phyloP scores from a whole-genome alignment of 2,888 invertebrate species.

The Tuberolachnus salignus region DNA sequence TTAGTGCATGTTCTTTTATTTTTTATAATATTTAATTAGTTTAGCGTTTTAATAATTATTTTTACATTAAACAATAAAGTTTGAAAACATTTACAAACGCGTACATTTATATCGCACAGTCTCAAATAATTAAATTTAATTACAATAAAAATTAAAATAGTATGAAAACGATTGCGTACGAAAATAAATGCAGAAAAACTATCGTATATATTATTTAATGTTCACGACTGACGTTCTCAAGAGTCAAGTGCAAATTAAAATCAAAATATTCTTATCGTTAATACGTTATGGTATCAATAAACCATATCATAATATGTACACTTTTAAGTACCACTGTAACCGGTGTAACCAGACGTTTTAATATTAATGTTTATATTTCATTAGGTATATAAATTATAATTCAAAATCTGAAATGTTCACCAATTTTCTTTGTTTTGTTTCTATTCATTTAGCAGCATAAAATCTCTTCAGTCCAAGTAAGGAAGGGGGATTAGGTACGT shows the following conservation, averaged over 20 bases:
- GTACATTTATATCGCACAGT: not conserved
- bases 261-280: conserved; percentile 21
- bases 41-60: not conserved
- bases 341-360: not conserved
- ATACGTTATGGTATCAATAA: conserved; percentile 20
- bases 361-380: conserved; percentile 3
- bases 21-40: not conserved
- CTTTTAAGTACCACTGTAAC: not conserved
- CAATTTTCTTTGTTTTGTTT: too few species aligned
- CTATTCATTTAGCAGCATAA: too few species aligned
- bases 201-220: not conserved
- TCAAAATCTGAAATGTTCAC: not conserved
- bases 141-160: too few species aligned
- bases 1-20: conserved; percentile 12
- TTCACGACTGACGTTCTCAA: not conserved
- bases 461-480: too few species aligned
- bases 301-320: too few species aligned
- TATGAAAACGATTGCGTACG: too few species aligned
- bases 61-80: not conserved
- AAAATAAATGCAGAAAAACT: too few species aligned
- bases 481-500: too few species aligned
- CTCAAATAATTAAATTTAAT: not conserved
- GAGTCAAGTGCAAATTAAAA: not conserved
- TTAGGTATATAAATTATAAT: not conserved
- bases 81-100: not conserved